These are phyloP conservation scores for Chironomus tepperi DNA, from an alignment of 1,140 invertebrate species.

Conservation along the genomic window DNA sequence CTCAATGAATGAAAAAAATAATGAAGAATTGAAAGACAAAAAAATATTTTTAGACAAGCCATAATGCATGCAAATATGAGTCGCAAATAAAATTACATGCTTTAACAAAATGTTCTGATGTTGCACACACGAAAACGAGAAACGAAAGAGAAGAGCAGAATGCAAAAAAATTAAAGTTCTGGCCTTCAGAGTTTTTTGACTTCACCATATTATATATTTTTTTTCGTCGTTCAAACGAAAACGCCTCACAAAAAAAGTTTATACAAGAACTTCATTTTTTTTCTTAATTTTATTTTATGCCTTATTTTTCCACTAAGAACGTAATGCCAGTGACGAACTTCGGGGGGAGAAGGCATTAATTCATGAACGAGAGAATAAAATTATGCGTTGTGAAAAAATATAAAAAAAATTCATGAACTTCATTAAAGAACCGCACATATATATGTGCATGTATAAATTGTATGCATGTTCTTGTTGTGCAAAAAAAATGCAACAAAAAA, in stretches of 20 bases:
- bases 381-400: neutral
- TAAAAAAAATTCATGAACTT: too few species aligned
- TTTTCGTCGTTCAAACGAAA: slow-evolving; percentile 15
- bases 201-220: slow-evolving; percentile 2
- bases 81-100: too few species aligned
- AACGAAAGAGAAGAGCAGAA: neutral
- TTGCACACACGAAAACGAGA: neutral
- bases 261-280: slow-evolving; percentile 22
- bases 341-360: neutral
- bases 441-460: neutral
- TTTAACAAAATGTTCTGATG: neutral
- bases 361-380: neutral
- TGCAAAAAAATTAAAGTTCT: neutral
- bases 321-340: neutral
- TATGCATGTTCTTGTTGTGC: slow-evolving; percentile 3
- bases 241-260: slow-evolving; percentile 19
- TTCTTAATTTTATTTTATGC: slow-evolving; percentile 19
- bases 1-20: too few species aligned
- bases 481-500: slow-evolving; percentile 15
- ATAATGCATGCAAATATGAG: too few species aligned
- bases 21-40: too few species aligned
- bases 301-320: neutral
- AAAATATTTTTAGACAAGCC: too few species aligned
- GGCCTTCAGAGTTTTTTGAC: slow-evolving; percentile 21
- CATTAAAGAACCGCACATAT: too few species aligned